Evolutionary conservation across 2,888 invertebrate genomes (phyloP).

Genomic region (Drosophila kokeensis): DNA sequence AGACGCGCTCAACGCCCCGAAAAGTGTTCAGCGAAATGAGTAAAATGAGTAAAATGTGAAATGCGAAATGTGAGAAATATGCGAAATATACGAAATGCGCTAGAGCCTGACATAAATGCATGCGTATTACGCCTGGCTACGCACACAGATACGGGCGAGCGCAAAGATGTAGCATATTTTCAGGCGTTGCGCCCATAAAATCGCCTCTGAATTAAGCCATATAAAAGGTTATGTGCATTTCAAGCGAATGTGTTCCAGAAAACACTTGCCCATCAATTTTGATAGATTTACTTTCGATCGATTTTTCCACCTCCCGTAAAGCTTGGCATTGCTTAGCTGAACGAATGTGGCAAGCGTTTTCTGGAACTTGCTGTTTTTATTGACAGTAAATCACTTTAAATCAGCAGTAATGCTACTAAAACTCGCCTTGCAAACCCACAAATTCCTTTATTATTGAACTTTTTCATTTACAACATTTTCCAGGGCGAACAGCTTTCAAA

Average conservation of each 20-base stretch:
- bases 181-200: slow-evolving; percentile 43
- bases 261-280: slow-evolving; percentile 17
- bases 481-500: neutral
- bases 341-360: neutral
- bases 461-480: neutral
- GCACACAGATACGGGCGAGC: slow-evolving; percentile 10
- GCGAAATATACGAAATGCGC: slow-evolving; percentile 25
- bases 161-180: slow-evolving; percentile 20
- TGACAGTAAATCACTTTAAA: neutral
- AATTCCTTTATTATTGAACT: neutral
- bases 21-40: slow-evolving; percentile 50
- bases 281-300: neutral
- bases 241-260: slow-evolving; percentile 3
- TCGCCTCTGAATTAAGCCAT: slow-evolving; percentile 33
- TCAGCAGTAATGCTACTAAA: neutral
- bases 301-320: neutral
- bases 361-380: neutral
- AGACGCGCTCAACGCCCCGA: slow-evolving; percentile 34
- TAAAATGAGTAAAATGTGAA: slow-evolving; percentile 1
- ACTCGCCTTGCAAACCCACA: neutral
- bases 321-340: neutral
- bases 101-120: slow-evolving; percentile 24
- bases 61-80: slow-evolving; percentile 35
- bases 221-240: slow-evolving; percentile 45
- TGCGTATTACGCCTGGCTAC: slow-evolving; percentile 35